phyloP scores from a whole-genome alignment of 2,888 invertebrate genomes.

The Yponomeuta plumbellus region DNA sequence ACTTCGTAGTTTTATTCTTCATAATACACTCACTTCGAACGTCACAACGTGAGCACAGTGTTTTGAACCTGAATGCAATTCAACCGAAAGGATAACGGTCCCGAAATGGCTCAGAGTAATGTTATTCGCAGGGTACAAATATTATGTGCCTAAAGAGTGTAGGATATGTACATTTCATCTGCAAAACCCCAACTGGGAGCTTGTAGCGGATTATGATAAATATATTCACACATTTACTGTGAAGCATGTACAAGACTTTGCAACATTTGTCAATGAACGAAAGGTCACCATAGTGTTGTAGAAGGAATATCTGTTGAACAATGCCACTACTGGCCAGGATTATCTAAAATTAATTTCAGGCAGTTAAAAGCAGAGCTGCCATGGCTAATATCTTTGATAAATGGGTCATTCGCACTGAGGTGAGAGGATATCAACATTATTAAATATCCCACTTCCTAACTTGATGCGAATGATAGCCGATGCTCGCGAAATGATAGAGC shows the following conservation, averaged over 20 bases:
- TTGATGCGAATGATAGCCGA: conserved; percentile 17
- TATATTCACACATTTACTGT: conserved; percentile 8
- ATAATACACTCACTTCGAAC: too few species aligned
- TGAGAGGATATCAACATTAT: conserved; percentile 16
- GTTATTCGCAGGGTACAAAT: conserved; percentile 7
- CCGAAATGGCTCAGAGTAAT: conserved; percentile 10
- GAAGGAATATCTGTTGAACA: not conserved
- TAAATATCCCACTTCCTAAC: conserved; percentile 18
- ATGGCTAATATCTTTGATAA: too few species aligned
- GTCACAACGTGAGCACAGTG: conserved; percentile 20
- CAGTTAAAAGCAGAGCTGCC: conserved; percentile 4
- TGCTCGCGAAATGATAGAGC: conserved; percentile 9
- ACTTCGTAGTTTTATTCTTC: too few species aligned
- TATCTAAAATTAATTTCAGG: conserved; percentile 8
- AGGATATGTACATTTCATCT: not conserved
- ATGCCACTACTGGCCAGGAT: conserved; percentile 12
- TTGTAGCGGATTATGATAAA: not conserved
- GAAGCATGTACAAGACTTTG: conserved; percentile 3
- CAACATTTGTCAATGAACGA: not conserved
- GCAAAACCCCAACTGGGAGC: not conserved
- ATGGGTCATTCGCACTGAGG: not conserved
- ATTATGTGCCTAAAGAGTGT: not conserved
- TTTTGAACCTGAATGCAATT: conserved; percentile 8
- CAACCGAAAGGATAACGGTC: conserved; percentile 5
- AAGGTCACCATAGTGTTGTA: not conserved